phyloP scores from a whole-genome alignment of 2,888 invertebrate genomes.

The Euplexia lucipara region DNA sequence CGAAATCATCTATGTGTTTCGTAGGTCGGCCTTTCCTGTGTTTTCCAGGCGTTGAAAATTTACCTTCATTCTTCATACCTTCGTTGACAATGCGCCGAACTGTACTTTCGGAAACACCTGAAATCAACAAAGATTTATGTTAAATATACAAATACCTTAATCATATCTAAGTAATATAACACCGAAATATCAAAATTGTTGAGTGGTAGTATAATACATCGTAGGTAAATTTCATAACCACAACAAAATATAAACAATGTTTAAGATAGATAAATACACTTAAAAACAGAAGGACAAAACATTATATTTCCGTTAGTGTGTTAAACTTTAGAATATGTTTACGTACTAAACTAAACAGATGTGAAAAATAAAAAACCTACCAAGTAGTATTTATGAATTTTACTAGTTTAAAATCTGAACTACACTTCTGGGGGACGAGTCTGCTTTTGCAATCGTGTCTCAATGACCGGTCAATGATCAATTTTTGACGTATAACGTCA shows the following conservation, averaged over 20 bases:
- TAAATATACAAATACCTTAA: background rate
- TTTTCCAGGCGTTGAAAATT: slow-evolving; percentile 4
- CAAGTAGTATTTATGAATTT: too few relatives aligned
- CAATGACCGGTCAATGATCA: too few relatives aligned
- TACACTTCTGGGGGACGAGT: too few relatives aligned
- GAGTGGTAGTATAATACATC: background rate
- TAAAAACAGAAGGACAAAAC: too few relatives aligned
- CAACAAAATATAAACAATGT: background rate
- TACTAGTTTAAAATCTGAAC: too few relatives aligned
- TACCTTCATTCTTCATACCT: slow-evolving; percentile 4
- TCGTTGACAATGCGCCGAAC: background rate
- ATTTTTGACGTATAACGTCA: too few relatives aligned
- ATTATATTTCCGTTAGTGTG: too few relatives aligned
- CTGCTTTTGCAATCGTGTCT: too few relatives aligned
- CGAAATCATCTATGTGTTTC: background rate
- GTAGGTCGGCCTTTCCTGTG: background rate
- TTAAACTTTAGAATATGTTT: too few relatives aligned
- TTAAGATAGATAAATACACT: background rate
- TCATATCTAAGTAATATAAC: background rate
- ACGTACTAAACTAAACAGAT: too few relatives aligned
- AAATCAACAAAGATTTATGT: background rate
- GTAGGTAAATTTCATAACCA: background rate
- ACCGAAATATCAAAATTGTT: background rate
- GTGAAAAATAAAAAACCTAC: too few relatives aligned
- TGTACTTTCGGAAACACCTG: background rate